phyloP scores from a whole-genome alignment of 2,888 invertebrate species.

The Autographa gamma region DNA sequence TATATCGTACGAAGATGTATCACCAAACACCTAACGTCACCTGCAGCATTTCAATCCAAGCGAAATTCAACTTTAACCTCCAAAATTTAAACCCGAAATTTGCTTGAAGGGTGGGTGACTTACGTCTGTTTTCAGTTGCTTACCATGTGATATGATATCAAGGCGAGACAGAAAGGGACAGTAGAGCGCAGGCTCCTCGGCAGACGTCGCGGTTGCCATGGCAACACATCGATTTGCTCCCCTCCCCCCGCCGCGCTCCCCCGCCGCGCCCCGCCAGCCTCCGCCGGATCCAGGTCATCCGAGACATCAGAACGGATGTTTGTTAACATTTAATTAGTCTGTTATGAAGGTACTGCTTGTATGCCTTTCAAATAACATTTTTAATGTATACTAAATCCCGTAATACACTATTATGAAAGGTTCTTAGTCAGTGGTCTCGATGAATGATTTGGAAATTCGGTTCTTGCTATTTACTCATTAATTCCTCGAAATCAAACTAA shows the following conservation, averaged over 20 bases:
- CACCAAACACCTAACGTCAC: conserved; percentile 57
- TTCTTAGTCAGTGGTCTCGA: too few relatives aligned
- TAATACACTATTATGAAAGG: too few relatives aligned
- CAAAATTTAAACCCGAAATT: neutral
- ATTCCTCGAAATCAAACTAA: too few relatives aligned
- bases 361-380: conserved; percentile 19
- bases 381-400: too few relatives aligned
- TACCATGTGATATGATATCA: conserved; percentile 86
- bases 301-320: conserved; percentile 70
- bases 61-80: conserved; percentile 50
- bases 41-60: conserved; percentile 10
- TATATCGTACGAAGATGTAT: conserved; percentile 80
- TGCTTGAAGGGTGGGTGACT: conserved; percentile 8
- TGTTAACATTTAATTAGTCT: conserved; percentile 59
- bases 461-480: too few relatives aligned
- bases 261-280: conserved; percentile 73
- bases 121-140: conserved; percentile 60
- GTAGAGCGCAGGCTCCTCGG: conserved; percentile 88
- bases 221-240: conserved; percentile 87
- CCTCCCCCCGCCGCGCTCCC: conserved; percentile 62
- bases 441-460: too few relatives aligned
- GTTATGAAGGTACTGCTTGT: conserved; percentile 38
- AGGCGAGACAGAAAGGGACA: conserved; percentile 88
- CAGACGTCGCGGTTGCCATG: conserved; percentile 88
- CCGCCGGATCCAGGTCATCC: conserved; percentile 86